Percentiles rank a stretch among this genome's conserved stretches.
Conservation (phyloP, 2,797 vertebrate species). For the Diglossa cyanea region DNA sequence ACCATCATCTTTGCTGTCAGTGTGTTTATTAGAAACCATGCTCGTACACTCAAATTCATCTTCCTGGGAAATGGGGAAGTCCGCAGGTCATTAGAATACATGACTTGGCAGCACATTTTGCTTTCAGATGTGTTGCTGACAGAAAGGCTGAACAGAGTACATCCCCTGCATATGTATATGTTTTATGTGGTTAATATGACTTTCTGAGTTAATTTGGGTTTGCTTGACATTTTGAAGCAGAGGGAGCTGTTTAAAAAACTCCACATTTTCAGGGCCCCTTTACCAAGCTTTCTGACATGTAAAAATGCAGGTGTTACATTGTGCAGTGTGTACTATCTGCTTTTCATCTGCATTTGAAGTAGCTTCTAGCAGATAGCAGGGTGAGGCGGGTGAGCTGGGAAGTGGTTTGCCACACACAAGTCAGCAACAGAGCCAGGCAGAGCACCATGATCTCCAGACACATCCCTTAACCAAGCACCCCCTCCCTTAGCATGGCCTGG, state of each 20-base stretch:
- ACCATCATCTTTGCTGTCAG: background rate
- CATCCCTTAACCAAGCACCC: background rate
- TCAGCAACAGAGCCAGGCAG: background rate
- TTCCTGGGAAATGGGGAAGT: slow-evolving; percentile 54
- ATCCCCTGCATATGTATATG: background rate
- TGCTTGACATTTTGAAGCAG: background rate
- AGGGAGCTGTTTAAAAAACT: background rate
- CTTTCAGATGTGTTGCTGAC: slow-evolving; percentile 16
- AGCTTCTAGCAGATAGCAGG: background rate
- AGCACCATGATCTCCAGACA: background rate
- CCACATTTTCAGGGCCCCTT: background rate
- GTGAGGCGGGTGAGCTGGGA: background rate
- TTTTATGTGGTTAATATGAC: background rate
- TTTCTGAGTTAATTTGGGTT: background rate
- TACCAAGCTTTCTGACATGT: background rate
- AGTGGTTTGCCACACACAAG: background rate
- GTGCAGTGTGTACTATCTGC: background rate
- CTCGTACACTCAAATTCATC: background rate
- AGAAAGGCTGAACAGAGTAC: background rate
- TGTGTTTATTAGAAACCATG: slow-evolving; percentile 29
- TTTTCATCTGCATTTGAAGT: background rate
- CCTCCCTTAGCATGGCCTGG: background rate
- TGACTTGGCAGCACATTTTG: slow-evolving; percentile 23
- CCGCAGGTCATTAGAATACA: slow-evolving; percentile 29
- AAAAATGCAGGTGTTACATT: background rate